A percentile compares a stretch with the other conserved stretches of the same genome.
Evolutionary conservation across 2,797 vertebrate species (phyloP).

Genomic region (Sebastolobus altivelis): DNA sequence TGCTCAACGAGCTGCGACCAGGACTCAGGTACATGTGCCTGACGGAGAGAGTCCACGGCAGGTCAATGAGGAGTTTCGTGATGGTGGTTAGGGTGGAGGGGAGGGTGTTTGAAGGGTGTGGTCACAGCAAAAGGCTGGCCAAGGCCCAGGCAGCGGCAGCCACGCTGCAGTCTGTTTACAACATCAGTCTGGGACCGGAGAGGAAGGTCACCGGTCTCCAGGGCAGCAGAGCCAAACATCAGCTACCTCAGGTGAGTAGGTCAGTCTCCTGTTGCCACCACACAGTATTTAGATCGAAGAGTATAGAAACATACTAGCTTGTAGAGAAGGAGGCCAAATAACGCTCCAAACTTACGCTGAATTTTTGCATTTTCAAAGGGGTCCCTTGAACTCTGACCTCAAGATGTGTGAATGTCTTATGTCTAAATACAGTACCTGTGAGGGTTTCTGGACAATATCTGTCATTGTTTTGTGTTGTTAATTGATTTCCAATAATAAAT

Average conservation of each 20-base stretch:
- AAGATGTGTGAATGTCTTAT: rapidly evolving
- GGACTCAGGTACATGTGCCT: slow-evolving; percentile 93
- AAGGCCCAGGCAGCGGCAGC: slow-evolving; percentile 91
- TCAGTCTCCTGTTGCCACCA: not conserved
- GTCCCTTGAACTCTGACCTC: too few species aligned
- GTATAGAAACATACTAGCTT: too few species aligned
- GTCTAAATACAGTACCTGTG: too few species aligned
- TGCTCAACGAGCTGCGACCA: slow-evolving; percentile 90
- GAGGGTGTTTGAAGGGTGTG: slow-evolving; percentile 93
- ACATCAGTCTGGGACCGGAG: slow-evolving; percentile 85
- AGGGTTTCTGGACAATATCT: rapidly evolving
- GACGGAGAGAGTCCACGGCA: slow-evolving; percentile 86
- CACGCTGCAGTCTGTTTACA: slow-evolving; percentile 90
- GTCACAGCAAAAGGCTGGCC: slow-evolving; percentile 93
- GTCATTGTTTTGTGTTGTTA: too few species aligned
- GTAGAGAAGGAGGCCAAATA: too few species aligned
- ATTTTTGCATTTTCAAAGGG: too few species aligned
- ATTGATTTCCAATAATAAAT: too few species aligned
- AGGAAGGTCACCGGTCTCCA: slow-evolving; percentile 71
- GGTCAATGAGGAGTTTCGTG: slow-evolving; percentile 89
- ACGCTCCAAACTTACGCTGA: too few species aligned
- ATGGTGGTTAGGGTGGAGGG: slow-evolving; percentile 93
- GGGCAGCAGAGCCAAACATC: slow-evolving; percentile 87
- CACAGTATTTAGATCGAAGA: not conserved
- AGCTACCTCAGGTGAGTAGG: slow-evolving; percentile 95